Evolutionary conservation across 30 jellyfish, hydroid and myxozoan genomes (phyloP).

Genomic region (Catostylus mosaicus): DNA sequence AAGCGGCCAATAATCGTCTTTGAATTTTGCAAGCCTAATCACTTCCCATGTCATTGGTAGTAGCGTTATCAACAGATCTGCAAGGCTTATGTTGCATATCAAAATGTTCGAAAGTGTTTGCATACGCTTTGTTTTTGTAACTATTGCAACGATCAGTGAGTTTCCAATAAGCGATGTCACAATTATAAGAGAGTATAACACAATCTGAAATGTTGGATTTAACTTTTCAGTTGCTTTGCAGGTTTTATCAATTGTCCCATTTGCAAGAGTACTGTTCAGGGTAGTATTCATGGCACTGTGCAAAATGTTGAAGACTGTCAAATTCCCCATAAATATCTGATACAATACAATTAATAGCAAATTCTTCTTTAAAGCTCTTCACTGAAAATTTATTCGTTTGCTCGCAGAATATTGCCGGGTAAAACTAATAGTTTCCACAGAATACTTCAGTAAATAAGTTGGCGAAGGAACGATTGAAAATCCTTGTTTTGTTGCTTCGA

Average conservation of each 20-base stretch:
- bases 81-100: conserved; percentile 72
- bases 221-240: not conserved
- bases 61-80: conserved; percentile 76
- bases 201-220: conserved; percentile 3
- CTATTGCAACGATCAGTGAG: conserved; percentile 49
- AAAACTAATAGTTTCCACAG: too few species aligned
- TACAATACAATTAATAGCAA: too few species aligned
- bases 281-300: not conserved
- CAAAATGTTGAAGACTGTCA: too few species aligned
- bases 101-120: conserved; percentile 67
- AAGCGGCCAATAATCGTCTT: conserved; percentile 70
- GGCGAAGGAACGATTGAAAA: too few species aligned
- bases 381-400: too few species aligned
- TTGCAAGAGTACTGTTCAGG: not conserved
- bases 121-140: conserved; percentile 59
- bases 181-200: conserved; percentile 41
- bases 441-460: too few species aligned
- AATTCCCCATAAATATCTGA: too few species aligned
- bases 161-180: conserved; percentile 73
- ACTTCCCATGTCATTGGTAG: conserved; percentile 79
- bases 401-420: too few species aligned
- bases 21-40: conserved; percentile 18
- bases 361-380: too few species aligned
- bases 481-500: too few species aligned
- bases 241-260: not conserved